These are phyloP conservation scores for Montifringilla adamsi DNA, from an alignment of 2,113 vertebrate species.

Conservation along the genomic window DNA sequence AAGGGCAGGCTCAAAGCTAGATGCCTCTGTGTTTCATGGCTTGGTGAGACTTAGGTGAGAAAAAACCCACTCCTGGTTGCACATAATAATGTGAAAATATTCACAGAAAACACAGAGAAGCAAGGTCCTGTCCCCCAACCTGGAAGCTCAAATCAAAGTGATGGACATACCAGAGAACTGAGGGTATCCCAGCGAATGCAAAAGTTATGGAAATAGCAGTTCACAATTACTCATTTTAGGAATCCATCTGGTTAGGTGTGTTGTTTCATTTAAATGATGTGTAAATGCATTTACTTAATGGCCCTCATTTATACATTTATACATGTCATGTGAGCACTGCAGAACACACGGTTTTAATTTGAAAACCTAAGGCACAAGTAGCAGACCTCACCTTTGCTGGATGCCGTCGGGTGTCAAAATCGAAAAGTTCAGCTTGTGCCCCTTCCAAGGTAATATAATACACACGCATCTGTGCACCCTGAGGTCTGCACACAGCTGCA, in stretches of 20 bases:
- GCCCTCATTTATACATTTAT: slow-evolving; percentile 53
- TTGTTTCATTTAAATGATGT: slow-evolving; percentile 66
- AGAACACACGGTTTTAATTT: slow-evolving; percentile 65
- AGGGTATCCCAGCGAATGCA: not conserved
- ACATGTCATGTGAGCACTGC: slow-evolving; percentile 52
- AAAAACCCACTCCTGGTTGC: not conserved
- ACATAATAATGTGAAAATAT: not conserved
- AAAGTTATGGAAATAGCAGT: slow-evolving; percentile 46
- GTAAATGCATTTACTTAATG: slow-evolving; percentile 62
- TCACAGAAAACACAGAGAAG: not conserved
- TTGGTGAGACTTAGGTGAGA: not conserved
- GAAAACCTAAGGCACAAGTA: slow-evolving; percentile 58
- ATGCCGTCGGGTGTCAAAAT: slow-evolving; percentile 59
- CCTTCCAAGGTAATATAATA: slow-evolving; percentile 67
- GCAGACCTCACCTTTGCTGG: slow-evolving; percentile 69
- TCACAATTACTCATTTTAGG: slow-evolving; percentile 40
- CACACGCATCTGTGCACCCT: slow-evolving; percentile 60
- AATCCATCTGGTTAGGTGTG: slow-evolving; percentile 55
- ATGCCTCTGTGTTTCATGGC: not conserved
- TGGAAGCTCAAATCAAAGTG: slow-evolving; percentile 11
- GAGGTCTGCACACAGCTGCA: slow-evolving; percentile 68
- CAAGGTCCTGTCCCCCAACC: not conserved
- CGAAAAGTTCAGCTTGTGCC: slow-evolving; percentile 60
- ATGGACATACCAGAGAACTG: slow-evolving; percentile 27
- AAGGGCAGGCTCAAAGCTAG: not conserved